Evolutionary conservation across 35 echinoderm and acorn worm species (phyloP), one percentile per base, ranked within the genome.

Genomic region (Strongylocentrotus purpuratus): DNA sequence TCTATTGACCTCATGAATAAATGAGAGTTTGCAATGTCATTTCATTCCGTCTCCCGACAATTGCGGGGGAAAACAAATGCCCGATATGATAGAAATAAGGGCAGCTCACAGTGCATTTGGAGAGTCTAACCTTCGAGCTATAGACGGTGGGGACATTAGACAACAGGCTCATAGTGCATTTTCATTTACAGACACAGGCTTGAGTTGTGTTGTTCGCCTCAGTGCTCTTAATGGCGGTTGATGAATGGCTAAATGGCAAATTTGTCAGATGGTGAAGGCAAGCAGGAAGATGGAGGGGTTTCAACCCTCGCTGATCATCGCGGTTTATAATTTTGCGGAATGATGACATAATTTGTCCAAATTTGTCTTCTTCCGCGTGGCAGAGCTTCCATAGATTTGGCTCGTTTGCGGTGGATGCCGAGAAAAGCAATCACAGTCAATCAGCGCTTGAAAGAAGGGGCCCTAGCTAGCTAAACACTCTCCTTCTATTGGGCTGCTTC

Each of bases 291-390:
- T 78, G 65, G 65, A n/a, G 22, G 22, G 35, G 65, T 78, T 78
- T 78, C 65, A 78, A 78, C 65, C 65, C 65, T 78, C 65, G n/a
- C 65, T 78, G 65, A 78, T 78, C 65, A 78, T 28, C 65, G 65
- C 65, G 20, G 65, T 78, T 89, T 46, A 89, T 89, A 89, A 89
- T 89, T 89, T 46, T 89, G 87, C 33, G 33, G 87, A 33, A 41
- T 89, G 87, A 89, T 89, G 87, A 89, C 87, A 89, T 46, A 89
- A 89, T 89, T 89, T 89, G 87, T 89, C 87, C 87, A 89, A 89
- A 89, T 89, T 89, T 89, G 87, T 89, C 87, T 33, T 89, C 45
- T 89, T 89, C 87, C 45, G 87, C 45, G 87, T 41, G 87, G 87
- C 87, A 89, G 33, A 33, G 33, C 32, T 41, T 89, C 33, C 15